Conservation (phyloP, 2,113 vertebrate genomes). For the Hypanus sabinus region DNA sequence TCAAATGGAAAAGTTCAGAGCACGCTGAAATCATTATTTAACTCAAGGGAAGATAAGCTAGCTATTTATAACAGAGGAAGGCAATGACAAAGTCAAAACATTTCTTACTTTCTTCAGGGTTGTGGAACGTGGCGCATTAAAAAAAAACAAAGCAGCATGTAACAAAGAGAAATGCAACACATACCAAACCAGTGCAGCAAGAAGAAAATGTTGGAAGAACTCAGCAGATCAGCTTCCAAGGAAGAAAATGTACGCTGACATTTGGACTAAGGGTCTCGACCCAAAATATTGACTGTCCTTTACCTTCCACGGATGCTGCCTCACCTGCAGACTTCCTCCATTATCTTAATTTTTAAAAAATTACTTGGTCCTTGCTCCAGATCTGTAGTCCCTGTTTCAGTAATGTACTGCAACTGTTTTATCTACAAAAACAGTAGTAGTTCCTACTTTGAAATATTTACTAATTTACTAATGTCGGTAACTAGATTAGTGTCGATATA, state of each 20-base stretch:
- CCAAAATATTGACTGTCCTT: no score
- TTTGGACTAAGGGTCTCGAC: no score
- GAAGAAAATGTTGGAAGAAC: no score
- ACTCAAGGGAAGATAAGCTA: neutral
- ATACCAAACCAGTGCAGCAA: neutral
- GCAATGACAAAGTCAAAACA: neutral
- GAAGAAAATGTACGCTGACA: no score
- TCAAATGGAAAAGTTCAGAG: neutral
- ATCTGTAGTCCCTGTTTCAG: neutral
- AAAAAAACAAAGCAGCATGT: neutral
- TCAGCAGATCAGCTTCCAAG: no score
- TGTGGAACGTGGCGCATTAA: neutral
- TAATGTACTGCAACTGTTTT: neutral
- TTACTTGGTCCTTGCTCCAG: no score
- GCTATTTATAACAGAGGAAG: neutral
- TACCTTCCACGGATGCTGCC: no score
- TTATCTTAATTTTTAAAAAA: no score
- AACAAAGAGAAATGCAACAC: neutral
- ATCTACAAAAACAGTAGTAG: neutral
- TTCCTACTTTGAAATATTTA: neutral
- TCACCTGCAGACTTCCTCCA: no score
- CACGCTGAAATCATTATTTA: neutral
- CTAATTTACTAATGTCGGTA: no score
- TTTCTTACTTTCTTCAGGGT: neutral
- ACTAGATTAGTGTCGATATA: no score